Percentiles rank a stretch among this genome's conserved stretches.
Evolutionary conservation across 2,113 vertebrate genomes (phyloP).

Genomic region (Naja naja): DNA sequence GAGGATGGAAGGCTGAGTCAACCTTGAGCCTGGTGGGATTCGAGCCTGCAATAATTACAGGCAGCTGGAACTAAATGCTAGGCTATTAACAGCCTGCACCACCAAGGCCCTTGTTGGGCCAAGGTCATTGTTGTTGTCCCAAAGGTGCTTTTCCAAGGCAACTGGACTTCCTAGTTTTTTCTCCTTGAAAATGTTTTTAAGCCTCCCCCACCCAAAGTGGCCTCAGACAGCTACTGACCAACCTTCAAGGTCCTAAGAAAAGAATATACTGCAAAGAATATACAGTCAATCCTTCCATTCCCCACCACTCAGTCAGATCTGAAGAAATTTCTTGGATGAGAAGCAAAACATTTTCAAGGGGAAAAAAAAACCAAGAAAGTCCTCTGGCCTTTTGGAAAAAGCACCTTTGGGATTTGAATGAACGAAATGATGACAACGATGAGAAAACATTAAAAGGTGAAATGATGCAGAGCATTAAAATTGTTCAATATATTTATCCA

Average conservation of each 20-base stretch:
- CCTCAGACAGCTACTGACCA: not conserved
- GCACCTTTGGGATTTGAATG: conserved; percentile 28
- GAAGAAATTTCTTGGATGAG: not conserved
- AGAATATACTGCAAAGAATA: not conserved
- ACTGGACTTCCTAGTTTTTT: not conserved
- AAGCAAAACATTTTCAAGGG: not conserved
- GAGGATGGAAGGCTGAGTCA: too few species aligned
- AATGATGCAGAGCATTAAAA: conserved; percentile 41
- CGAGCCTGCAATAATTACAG: too few species aligned
- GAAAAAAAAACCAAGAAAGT: not conserved
- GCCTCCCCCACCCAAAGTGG: not conserved
- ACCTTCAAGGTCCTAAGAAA: not conserved
- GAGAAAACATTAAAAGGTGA: conserved; percentile 34
- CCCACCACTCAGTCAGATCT: not conserved
- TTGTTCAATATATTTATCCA: conserved; percentile 29
- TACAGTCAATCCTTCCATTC: not conserved
- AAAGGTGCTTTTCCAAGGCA: not conserved
- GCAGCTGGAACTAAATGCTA: too few species aligned
- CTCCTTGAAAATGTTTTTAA: not conserved
- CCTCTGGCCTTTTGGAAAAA: not conserved
- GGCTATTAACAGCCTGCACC: too few species aligned
- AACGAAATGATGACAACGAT: conserved; percentile 55
- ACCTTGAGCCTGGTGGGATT: too few species aligned
- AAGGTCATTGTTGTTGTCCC: not conserved
- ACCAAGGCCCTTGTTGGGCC: too few species aligned